Evolutionary conservation across 2,797 vertebrate species (phyloP), one percentile per base, ranked within the genome.

Genomic region (Syngnathus acus): DNA sequence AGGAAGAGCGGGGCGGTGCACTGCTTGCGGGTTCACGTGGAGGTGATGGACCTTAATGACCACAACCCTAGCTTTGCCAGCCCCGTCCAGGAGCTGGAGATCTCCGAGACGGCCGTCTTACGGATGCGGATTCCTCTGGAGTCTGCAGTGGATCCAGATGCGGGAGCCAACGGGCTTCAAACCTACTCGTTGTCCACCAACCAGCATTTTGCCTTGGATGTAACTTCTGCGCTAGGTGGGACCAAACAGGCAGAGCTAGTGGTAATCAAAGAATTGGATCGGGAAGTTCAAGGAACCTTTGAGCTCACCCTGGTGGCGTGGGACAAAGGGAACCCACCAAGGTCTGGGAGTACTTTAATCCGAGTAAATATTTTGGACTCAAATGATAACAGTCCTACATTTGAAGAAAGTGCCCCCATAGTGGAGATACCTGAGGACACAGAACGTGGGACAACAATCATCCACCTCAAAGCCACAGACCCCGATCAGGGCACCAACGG

Each of bases 401-500:
- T 98, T 84, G 91, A 93, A 51, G 90, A 95, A 68, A 92, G 83
- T 72, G 90, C 86, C 0, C 81, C 93, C 62, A 87, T 71, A 0
- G 85, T 95, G 10, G 93, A 94, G 72, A 88, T 98, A 8, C 26
- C 65, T 19, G 95, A 98, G 84, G 92, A 97, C 5, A 88, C 93
- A 5, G 76, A 78, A 16, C 88, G 85, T 0, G 94, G 94, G 26
- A 94, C 93, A 0, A 88, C 90, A 40, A 92, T 98, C 0, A 87
- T 95, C 82, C 93, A 84, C 0, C 83, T 98, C 51, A 93, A 87
- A 0, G 95, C 95, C 71, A 93, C 92, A 0, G 95, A 98, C 66
- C 94, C 94, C 0, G 96, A 98, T 73, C 93, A 95, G 81, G 95
- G 95, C 1, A 89, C 92, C 64, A 98, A 96, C 0, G 95, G 96